Conservation (phyloP, 1,140 invertebrate species). For the Trialeurodes vaporariorum region DNA sequence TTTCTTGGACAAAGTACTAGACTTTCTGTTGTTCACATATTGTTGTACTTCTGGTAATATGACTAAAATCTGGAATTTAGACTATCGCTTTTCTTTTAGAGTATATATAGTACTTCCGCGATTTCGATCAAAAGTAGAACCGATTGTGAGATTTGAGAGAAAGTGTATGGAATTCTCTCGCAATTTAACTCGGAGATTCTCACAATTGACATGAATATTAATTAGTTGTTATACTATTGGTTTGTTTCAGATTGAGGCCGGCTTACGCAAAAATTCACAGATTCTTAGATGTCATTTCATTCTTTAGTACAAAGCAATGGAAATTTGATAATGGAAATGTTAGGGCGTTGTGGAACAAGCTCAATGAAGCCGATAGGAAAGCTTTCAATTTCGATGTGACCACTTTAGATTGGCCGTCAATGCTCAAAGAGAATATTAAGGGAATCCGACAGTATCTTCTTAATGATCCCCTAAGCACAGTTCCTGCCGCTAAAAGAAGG, state of each 20-base stretch:
- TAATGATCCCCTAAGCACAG: conserved; percentile 46
- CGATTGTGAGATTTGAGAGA: too few relatives aligned
- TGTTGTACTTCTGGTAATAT: too few relatives aligned
- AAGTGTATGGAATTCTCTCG: too few relatives aligned
- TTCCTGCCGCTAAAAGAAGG: conserved; percentile 24
- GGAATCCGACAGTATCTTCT: conserved; percentile 47
- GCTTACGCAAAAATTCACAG: conserved; percentile 62
- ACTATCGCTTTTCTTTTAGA: too few relatives aligned
- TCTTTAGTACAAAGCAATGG: conserved; percentile 58
- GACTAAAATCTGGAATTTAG: too few relatives aligned
- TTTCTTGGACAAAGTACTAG: too few relatives aligned
- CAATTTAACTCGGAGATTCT: too few relatives aligned
- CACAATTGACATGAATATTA: too few relatives aligned
- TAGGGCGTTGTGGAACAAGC: conserved; percentile 42
- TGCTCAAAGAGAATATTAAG: conserved; percentile 43
- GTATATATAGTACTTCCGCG: too few relatives aligned
- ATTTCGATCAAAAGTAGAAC: too few relatives aligned
- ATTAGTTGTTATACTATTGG: not conserved
- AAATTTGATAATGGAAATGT: conserved; percentile 56
- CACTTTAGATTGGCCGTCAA: conserved; percentile 45
- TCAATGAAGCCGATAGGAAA: conserved; percentile 47
- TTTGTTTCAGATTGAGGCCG: conserved; percentile 47
- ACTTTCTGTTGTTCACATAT: too few relatives aligned
- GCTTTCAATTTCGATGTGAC: conserved; percentile 57
- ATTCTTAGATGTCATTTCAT: conserved; percentile 51